Evolutionary conservation across 2,888 invertebrate species (phyloP), one percentile per base, ranked within the genome.

Genomic region (Morpho achilles): DNA sequence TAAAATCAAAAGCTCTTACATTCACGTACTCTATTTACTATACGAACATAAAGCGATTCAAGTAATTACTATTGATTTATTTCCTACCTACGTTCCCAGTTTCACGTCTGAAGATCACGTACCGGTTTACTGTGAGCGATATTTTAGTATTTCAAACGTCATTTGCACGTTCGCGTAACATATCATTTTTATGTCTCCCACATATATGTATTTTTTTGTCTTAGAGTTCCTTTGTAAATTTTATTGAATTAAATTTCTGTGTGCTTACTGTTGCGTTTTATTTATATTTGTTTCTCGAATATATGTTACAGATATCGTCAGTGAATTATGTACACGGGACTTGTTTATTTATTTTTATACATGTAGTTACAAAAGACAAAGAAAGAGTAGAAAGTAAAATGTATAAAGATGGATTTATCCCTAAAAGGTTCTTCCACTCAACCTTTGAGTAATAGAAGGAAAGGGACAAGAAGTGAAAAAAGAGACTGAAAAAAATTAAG

Each of bases 121-220:
- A 69, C 67, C 49, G 66, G 67, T 70, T 69, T 50, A 51, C 68
- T 69, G 70, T 67, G 65, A 73, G 69, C 71, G 67, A 74, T 78
- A 76, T 75, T 76, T 77, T 74, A 71, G 73, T 68, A 71, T 60
- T 67, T 60, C 60, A 63, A 71, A 72, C 73, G 75, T 75, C 72
- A 75, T 74, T 75, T 72, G 71, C 75, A 75, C 74, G 76, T 73
- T 70, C 67, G 53, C 60, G 67, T 70, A 66, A 75, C 72, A 73
- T 77, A 73, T 79, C 71, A 74, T 74, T 75, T 77, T 75, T 71
- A 74, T 70, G 62, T 69, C 67, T 61, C 56, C 65, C 63, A 69
- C 9, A 45, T 45, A 10, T 45, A 10, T 3, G 32, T 32, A 32
- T 32, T 32, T 32, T 32, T 32, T 32, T 3, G 3, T 5, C 5